A percentile compares a stretch with the other conserved stretches of the same genome.
Evolutionary conservation across 1,140 invertebrate genomes (phyloP).

Genomic region (Dendroctonus ponderosae): DNA sequence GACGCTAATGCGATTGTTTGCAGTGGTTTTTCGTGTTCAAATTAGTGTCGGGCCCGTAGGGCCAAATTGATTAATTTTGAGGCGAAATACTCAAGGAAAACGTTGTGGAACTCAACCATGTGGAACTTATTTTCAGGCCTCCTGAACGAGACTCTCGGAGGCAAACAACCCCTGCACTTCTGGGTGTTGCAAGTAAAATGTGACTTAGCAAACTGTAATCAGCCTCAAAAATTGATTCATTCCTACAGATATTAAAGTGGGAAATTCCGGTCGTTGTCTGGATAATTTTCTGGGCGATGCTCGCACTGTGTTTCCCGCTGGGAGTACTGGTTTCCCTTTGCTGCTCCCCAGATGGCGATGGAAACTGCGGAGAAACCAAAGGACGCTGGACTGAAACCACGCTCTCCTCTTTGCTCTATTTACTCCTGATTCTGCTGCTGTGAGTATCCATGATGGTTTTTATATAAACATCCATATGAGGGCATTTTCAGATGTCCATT

Average conservation of each 20-base stretch:
- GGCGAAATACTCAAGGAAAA: too few species aligned
- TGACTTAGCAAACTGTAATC: neutral
- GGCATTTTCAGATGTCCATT: slow-evolving; percentile 50
- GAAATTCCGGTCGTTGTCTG: slow-evolving; percentile 34
- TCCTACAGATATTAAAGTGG: slow-evolving; percentile 34
- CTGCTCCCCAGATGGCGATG: slow-evolving; percentile 36
- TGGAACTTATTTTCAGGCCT: slow-evolving; percentile 34
- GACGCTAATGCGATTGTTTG: too few species aligned
- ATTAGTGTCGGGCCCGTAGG: too few species aligned
- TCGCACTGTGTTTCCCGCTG: slow-evolving; percentile 35
- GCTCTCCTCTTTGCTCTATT: slow-evolving; percentile 48
- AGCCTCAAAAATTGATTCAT: neutral
- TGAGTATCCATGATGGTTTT: slow-evolving; percentile 40
- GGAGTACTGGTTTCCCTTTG: slow-evolving; percentile 28
- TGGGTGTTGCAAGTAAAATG: slow-evolving; percentile 37
- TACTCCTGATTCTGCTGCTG: slow-evolving; percentile 52
- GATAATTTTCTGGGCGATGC: slow-evolving; percentile 38
- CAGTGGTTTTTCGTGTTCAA: too few species aligned
- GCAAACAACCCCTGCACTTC: slow-evolving; percentile 25
- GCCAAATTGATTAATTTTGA: too few species aligned
- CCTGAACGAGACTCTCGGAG: slow-evolving; percentile 22
- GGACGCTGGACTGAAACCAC: slow-evolving; percentile 48
- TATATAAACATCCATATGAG: neutral
- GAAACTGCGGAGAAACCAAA: slow-evolving; percentile 42
- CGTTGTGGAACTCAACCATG: too few species aligned